Evolutionary conservation across 2,888 invertebrate species (phyloP), one percentile per base, ranked within the genome.

Genomic region (Aspidiotus rigidus): DNA sequence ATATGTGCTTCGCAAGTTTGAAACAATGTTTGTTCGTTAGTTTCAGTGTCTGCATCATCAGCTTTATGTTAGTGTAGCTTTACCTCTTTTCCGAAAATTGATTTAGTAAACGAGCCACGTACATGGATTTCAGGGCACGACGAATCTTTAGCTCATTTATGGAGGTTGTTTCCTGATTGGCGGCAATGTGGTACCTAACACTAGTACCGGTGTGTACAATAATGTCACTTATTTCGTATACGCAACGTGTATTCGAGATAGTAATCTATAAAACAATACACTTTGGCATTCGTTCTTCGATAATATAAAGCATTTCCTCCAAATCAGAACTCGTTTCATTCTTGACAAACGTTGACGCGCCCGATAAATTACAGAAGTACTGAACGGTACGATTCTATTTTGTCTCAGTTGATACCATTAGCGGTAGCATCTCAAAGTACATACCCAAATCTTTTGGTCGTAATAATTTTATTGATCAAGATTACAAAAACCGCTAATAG

Each of bases 1-100:
- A 67, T 67, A 67, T 67, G 67, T 59, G 67, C 67, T 59, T 67
- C 67, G 67, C 49, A 67, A 67, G 67, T 67, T 67, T 60, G 59
- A 67, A 67, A 67, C 67, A 67, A 67, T 67, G 67, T 67, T 67
- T 67, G 67, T 67, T 67, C 67, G 67, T 67, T 67, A 67, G 67
- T 67, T 67, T 67, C 67, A 40, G 67, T 67, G 67, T 67, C 67
- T 60, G 67, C 67, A 67, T 67, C 67, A 67, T 67, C 67, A 67
- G 67, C 59, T 67, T 67, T 60, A 59, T 13, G 10, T 60, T 49
- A 57, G 67, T 60, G 49, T 67, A 59, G 59, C 59, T 59, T 67
- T 67, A 67, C 49, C 67, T 60, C 57, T 59, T 28, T 59, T 28
- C 59, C 11, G 59, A 67, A 67, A 59, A 67, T 67, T 67, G 67